Evolutionary conservation across 2,113 vertebrate species (phyloP), one percentile per base, ranked within the genome.

Genomic region (Lagenorhynchus albirostris): DNA sequence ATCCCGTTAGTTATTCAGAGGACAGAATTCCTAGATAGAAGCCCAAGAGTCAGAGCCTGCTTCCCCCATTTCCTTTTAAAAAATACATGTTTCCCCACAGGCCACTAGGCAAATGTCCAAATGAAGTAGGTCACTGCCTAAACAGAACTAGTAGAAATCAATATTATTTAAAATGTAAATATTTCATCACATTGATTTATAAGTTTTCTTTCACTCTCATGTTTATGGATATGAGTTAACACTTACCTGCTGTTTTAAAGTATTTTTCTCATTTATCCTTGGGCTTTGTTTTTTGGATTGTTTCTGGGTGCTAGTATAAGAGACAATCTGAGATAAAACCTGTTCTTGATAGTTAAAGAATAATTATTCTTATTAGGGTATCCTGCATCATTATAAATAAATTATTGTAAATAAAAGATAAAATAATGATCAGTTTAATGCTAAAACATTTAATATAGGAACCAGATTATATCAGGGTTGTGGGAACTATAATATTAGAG

Each of bases 181-280:
- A 95, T 68, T 91, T 92, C 62, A 85, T 63, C 82, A 77, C 55
- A 96, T 65, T 97, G 94, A 97, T 93, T 94, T 85, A 58, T 44
- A 84, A 44, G 47, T 77, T 84, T 94, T 93, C 71, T 33, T 84
- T 88, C 53, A 73, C 14, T 81, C 17, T 81, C 31, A 92, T 89
- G 15, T 67, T 79, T 96, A 50, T 77, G 73, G 33, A 89, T 82
- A 47, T 82, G 41, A 84, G 38, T 79, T n/a, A 81, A 76, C 10
- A 53, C 18, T 79, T 60, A 93, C 4, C 74, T 10, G 60, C 8
- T n/a, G 15, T 36, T 87, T 89, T 82, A 63, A 47, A 71, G 3
- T 67, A 68, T 65, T 77, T 86, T 89, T 26, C 11, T 82, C 20
- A 47, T 68, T 88, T 93, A 81, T 47, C 71, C 15, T 13, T 31